Percentiles rank a stretch among this genome's conserved stretches.
Evolutionary conservation across 1,140 invertebrate genomes (phyloP).

Genomic region (Anthonomus grandis): DNA sequence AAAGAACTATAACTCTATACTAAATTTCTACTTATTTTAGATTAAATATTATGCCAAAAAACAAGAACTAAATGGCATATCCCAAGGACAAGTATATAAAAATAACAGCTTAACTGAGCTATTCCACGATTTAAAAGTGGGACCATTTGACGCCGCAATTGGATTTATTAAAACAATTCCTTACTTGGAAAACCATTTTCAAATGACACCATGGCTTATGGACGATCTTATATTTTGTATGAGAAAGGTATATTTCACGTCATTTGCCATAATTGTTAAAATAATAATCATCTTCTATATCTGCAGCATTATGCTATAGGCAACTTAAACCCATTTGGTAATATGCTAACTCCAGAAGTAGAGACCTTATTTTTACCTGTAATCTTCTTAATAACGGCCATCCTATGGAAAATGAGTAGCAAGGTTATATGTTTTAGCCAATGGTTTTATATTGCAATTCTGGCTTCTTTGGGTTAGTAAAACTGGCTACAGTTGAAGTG

Average conservation of each 20-base stretch:
- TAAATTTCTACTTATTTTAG: no score
- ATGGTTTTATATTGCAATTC: no score
- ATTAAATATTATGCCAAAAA: neutral
- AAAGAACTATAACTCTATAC: no score
- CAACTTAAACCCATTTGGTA: neutral
- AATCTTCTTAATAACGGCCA: neutral
- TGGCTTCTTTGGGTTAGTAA: no score
- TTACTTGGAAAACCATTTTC: neutral
- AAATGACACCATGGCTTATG: neutral
- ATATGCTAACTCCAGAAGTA: neutral
- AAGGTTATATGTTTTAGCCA: no score
- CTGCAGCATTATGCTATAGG: no score
- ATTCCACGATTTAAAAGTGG: neutral
- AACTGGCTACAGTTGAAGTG: no score
- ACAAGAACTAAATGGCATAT: neutral
- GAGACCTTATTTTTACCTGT: neutral
- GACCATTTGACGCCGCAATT: constrained; percentile 2
- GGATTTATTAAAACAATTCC: neutral
- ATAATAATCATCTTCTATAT: no score
- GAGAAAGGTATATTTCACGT: no score
- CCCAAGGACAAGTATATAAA: neutral
- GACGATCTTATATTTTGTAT: no score
- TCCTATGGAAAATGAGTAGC: no score
- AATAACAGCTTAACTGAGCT: neutral
- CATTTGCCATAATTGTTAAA: no score